Conservation (phyloP, 2,888 invertebrate genomes). For the Bibio marci region DNA sequence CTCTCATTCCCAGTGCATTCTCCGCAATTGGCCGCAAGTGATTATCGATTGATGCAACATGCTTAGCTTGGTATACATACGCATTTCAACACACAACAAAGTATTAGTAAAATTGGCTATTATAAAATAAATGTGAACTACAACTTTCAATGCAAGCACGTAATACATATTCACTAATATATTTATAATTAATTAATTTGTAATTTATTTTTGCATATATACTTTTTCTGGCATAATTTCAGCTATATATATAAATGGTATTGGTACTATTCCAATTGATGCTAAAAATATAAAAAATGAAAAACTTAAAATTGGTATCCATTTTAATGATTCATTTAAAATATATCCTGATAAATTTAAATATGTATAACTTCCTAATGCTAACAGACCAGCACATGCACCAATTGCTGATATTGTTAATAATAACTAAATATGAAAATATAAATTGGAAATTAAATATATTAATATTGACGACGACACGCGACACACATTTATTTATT, state of each 20-base stretch:
- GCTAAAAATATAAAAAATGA: background rate
- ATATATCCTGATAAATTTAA: conserved; percentile 15
- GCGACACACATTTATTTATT: no score
- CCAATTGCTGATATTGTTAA: conserved; percentile 20
- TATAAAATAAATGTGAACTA: no score
- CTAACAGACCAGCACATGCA: conserved; percentile 18
- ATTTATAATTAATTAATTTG: no score
- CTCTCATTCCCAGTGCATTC: no score
- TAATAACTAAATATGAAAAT: conserved; percentile 11
- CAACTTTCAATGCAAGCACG: no score
- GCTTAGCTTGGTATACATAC: no score
- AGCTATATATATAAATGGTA: background rate
- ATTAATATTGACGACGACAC: background rate
- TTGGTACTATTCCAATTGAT: background rate
- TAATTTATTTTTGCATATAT: no score
- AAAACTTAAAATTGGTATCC: conserved; percentile 1
- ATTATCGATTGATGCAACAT: no score
- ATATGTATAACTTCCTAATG: conserved; percentile 19
- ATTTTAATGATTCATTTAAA: conserved; percentile 5
- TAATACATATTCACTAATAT: no score
- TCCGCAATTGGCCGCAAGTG: no score
- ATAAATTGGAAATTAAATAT: background rate
- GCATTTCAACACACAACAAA: no score
- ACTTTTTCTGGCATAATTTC: conserved; percentile 3
- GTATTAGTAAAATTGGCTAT: no score